Base-by-base conservation (phyloP, 2,113 vertebrate species). In the Theropithecus gelada region DNA sequence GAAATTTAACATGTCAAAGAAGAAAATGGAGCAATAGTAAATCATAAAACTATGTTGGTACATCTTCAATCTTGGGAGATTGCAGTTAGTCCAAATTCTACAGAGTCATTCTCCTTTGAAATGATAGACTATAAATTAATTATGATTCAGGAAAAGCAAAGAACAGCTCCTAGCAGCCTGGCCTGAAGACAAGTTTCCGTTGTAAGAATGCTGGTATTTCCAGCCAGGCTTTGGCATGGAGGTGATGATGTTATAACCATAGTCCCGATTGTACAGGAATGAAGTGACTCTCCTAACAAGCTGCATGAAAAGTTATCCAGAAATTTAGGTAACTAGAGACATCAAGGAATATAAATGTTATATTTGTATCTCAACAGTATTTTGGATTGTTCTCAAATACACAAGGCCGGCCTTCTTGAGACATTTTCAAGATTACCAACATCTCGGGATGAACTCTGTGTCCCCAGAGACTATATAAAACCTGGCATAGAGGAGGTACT, bases 11-110 rank as follows among this genome's bases (percentile, higher is more conserved):
- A 64, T 12, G 32, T 75, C 52, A 61, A 79, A 83, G 79, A 72
- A 70, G 35, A 93, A 96, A 96, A 68, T 66, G 27, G 32, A 93
- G 22, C 13, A 50, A 57, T 92, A 7, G 30, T 61, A 92, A 91
- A 50, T 83, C 70, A 61, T 83, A 95, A 97, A 95, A 43, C 59
- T 38, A 82, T 48, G 5, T 30, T 38, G 66, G 20, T 79, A 14
- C 30, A 91, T 75, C 50, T 97, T 78, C 78, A 64, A 78, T 91
- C 35, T 79, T 78, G 79, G 79, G 20, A 92, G 68, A 95, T 81
- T 30, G 25, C 32, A 38, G 30, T 78, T 78, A 97, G 81, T 85
- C 6, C 57, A 76, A 78, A 78, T 10, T 43, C 45, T n/a, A 55
- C 3, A 92, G 14, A 72, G 2, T 55, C 43, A 66, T 85, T 61